phyloP scores from a whole-genome alignment of 2,113 vertebrate genomes.

The Alethe castanea region DNA sequence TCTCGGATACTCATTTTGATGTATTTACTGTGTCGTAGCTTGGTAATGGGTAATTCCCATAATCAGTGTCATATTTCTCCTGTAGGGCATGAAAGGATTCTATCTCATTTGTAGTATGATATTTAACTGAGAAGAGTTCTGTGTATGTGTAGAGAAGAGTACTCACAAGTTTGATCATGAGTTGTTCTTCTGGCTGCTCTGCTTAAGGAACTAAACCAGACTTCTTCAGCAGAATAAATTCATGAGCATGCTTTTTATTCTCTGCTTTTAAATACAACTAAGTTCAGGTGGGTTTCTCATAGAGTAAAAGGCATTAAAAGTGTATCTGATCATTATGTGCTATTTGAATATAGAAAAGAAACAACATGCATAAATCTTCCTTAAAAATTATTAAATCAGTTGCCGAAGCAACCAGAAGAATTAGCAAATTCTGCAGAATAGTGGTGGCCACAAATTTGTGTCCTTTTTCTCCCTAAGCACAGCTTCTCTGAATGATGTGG shows the following conservation, averaged over 20 bases:
- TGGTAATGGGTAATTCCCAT: background rate
- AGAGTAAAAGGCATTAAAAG: background rate
- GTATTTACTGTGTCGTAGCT: background rate
- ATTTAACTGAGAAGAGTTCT: background rate
- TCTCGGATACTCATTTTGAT: background rate
- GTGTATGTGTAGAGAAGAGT: background rate
- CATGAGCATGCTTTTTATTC: background rate
- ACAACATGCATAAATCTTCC: background rate
- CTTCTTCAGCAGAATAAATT: background rate
- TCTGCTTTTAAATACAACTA: background rate
- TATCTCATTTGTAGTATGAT: background rate
- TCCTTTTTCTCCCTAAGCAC: background rate
- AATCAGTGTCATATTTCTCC: background rate
- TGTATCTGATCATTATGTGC: background rate
- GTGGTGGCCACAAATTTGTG: background rate
- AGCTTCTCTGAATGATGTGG: background rate
- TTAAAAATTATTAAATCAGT: background rate
- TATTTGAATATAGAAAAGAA: background rate
- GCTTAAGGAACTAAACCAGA: background rate
- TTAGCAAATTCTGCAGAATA: background rate
- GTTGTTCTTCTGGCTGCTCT: background rate
- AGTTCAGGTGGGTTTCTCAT: background rate
- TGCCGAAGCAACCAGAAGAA: background rate
- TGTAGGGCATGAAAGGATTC: background rate
- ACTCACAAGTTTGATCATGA: slow-evolving; percentile 1